Evolutionary conservation across 2,113 vertebrate species (phyloP).

Genomic region (Stegostoma tigrinum): DNA sequence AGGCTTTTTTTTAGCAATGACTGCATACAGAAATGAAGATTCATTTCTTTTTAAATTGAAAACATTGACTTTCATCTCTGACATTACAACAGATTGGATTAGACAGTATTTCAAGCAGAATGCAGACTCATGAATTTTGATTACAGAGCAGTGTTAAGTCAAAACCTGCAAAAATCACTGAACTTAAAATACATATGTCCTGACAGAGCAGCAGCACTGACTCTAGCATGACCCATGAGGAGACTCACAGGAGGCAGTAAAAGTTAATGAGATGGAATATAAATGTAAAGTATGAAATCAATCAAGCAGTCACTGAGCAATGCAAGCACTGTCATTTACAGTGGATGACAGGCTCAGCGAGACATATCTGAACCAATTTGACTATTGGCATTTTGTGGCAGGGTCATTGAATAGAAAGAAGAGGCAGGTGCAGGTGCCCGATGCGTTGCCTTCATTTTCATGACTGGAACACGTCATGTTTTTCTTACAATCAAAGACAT

Average conservation of each 20-base stretch:
- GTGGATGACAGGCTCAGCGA: neutral
- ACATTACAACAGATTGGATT: neutral
- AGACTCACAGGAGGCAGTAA: conserved; percentile 27
- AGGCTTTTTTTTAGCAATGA: neutral
- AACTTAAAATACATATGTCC: neutral
- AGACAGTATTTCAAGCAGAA: neutral
- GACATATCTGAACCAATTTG: neutral
- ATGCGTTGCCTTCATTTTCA: neutral
- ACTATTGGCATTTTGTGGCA: neutral
- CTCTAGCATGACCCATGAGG: conserved; percentile 2
- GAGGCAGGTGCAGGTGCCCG: neutral
- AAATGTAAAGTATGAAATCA: conserved; percentile 1
- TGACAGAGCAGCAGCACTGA: neutral
- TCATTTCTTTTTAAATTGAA: neutral
- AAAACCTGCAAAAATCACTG: neutral
- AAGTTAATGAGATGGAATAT: conserved; percentile 24
- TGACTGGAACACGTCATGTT: neutral
- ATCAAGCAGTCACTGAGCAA: neutral
- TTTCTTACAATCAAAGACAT: neutral
- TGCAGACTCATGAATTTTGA: neutral
- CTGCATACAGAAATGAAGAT: neutral
- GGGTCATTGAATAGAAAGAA: neutral
- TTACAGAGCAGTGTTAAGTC: neutral
- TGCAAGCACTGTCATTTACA: neutral
- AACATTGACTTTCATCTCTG: too few relatives aligned